Evolutionary conservation across 2,888 invertebrate species (phyloP).

Genomic region (Diarsia mendica): DNA sequence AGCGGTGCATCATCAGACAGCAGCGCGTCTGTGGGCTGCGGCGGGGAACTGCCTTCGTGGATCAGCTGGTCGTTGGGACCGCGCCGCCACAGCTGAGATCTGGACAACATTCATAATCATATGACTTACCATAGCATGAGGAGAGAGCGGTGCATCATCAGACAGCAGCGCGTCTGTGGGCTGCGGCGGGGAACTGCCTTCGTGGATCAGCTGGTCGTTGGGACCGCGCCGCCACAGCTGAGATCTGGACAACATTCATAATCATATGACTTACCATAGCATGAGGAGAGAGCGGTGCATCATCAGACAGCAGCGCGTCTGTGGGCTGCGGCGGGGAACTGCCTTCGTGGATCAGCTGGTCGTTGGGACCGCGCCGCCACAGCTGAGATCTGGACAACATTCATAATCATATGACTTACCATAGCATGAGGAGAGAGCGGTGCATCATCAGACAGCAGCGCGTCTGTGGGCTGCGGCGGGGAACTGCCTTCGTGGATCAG

Average conservation of each 20-base stretch:
- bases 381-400: slow-evolving; percentile 93
- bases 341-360: slow-evolving; percentile 98
- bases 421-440: slow-evolving; percentile 83
- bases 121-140: slow-evolving; percentile 79
- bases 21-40: slow-evolving; percentile 85
- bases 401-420: neutral
- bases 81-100: slow-evolving; percentile 98
- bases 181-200: slow-evolving; percentile 94
- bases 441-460: slow-evolving; percentile 76
- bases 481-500: slow-evolving; percentile 98
- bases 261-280: slow-evolving; percentile 66
- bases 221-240: slow-evolving; percentile 99
- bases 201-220: slow-evolving; percentile 97
- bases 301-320: slow-evolving; percentile 79
- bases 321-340: slow-evolving; percentile 92
- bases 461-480: slow-evolving; percentile 90
- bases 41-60: slow-evolving; percentile 97
- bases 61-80: slow-evolving; percentile 96
- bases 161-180: slow-evolving; percentile 80
- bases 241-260: slow-evolving; percentile 86
- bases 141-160: slow-evolving; percentile 80
- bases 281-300: slow-evolving; percentile 81
- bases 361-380: slow-evolving; percentile 97
- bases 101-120: slow-evolving; percentile 45
- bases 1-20: slow-evolving; percentile 79